Evolutionary conservation across 2,797 vertebrate species (phyloP).

Genomic region (Sandelia bainsii): DNA sequence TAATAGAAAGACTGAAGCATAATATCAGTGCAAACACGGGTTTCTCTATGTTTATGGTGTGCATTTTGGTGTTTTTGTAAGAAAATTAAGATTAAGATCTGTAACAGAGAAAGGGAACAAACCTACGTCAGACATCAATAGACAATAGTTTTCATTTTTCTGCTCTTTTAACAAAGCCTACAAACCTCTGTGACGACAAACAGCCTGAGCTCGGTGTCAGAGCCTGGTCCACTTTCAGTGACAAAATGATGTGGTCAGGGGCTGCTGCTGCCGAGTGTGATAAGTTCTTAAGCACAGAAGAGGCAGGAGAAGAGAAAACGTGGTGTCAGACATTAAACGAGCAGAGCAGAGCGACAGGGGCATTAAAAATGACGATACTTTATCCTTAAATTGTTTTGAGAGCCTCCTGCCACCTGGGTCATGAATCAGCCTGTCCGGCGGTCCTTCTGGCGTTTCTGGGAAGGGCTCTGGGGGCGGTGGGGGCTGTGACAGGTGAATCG

Average conservation of each 20-base stretch:
- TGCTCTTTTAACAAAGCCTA: not conserved
- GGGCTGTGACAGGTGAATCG: constrained; percentile 75
- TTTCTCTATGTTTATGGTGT: too few relatives aligned
- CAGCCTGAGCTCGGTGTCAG: not conserved
- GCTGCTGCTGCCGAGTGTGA: constrained; percentile 4
- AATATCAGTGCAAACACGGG: too few relatives aligned
- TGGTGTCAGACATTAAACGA: constrained; percentile 70
- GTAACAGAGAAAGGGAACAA: not conserved
- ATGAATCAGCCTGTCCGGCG: constrained; percentile 81
- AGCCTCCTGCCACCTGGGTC: constrained; percentile 76
- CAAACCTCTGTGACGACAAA: constrained; percentile 20
- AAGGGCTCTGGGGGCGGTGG: constrained; percentile 41
- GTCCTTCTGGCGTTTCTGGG: constrained; percentile 60
- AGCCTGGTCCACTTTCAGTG: constrained; percentile 18
- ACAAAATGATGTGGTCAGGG: constrained; percentile 33
- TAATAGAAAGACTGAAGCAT: too few relatives aligned
- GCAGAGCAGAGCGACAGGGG: constrained; percentile 31
- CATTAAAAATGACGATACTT: constrained; percentile 76
- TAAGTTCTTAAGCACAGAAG: constrained; percentile 57
- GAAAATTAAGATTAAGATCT: too few relatives aligned
- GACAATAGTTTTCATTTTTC: constrained; percentile 6
- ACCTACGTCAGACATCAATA: not conserved
- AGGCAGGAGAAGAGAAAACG: constrained; percentile 29
- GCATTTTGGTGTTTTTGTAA: too few relatives aligned
- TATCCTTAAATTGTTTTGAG: constrained; percentile 85